Evolutionary conservation across 2,888 invertebrate genomes (phyloP), one percentile per base, ranked within the genome.

Genomic region (Ceramica pisi): DNA sequence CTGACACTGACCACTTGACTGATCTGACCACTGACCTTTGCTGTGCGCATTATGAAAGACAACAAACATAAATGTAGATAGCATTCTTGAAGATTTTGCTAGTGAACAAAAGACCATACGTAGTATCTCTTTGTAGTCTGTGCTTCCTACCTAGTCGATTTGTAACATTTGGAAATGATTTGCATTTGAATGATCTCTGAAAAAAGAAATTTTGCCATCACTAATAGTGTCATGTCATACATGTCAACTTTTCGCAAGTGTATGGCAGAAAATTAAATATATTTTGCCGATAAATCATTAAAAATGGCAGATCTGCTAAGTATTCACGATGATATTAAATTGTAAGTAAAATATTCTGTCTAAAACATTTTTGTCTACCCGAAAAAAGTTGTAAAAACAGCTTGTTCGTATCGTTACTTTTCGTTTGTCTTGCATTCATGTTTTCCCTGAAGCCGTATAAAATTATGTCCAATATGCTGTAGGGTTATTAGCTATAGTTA

Each of bases 321-420:
- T 90, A 96, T 97, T 85, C 97, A 97, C 90, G 97, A 98, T 96
- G 97, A 97, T 93, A 97, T 98, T 92, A 97, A 97, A 92, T 92
- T 98, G 97, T 97, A 93, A 97, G 97, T 97, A 74, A 48, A 67
- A 31, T n/a, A 23, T 44, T 61, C 7, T 63, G 26, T 26, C 0
- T 21, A 14, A 64, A 56, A 53, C 8, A n/a, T 26, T 23, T 6
- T 16, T 56, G 8, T 46, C 19, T 41, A 38, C 19, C 26, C 31
- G 3, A 9, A 0, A 19, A 23, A 23, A 5, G 10, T 16, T 35
- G 41, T 66, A 68, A 72, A 64, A 57, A 65, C 16, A 2, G 14
- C n/a, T 57, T 63, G 35, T 38, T 65, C 9, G 10, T 44, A 57
- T 71, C 8, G 10, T 53, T 35, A 38, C 61, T 56, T 66, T 50